Percentiles rank a stretch among this genome's conserved stretches.
Conservation (phyloP, 2,888 invertebrate species). For the Ariolimax columbianus region DNA sequence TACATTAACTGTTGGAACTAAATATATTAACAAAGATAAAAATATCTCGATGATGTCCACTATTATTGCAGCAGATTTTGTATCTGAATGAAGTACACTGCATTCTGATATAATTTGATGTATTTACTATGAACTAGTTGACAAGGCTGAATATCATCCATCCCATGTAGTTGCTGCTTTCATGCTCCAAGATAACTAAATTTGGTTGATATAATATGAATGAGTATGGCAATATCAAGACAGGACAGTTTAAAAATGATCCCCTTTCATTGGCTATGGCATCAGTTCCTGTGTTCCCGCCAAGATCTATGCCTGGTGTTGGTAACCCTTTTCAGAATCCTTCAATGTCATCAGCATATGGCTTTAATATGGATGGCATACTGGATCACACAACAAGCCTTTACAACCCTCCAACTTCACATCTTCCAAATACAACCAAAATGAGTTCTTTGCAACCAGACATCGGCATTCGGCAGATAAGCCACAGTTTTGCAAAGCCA, state of each 20-base stretch:
- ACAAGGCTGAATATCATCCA: background rate
- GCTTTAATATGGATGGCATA: conserved; percentile 40
- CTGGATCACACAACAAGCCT: conserved; percentile 26
- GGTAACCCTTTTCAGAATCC: conserved; percentile 35
- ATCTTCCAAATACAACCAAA: conserved; percentile 24
- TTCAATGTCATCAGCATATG: conserved; percentile 32
- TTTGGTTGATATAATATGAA: conserved; percentile 14
- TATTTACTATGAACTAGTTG: background rate
- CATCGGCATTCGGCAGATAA: background rate
- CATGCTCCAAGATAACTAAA: background rate
- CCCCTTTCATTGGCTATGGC: conserved; percentile 32
- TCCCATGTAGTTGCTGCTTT: background rate
- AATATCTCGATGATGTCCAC: too few species aligned
- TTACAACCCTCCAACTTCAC: conserved; percentile 30
- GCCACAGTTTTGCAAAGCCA: conserved; percentile 30
- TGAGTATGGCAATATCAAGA: conserved; percentile 29
- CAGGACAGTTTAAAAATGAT: conserved; percentile 40
- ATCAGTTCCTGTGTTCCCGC: conserved; percentile 36
- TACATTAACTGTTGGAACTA: too few species aligned
- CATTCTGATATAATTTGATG: too few species aligned
- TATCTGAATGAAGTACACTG: too few species aligned
- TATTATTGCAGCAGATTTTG: too few species aligned
- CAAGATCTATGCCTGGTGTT: conserved; percentile 10
- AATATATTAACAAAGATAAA: too few species aligned
- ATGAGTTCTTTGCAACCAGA: conserved; percentile 17